phyloP scores from a whole-genome alignment of 2,113 vertebrate species.

The Thalassarche chlororhynchos region DNA sequence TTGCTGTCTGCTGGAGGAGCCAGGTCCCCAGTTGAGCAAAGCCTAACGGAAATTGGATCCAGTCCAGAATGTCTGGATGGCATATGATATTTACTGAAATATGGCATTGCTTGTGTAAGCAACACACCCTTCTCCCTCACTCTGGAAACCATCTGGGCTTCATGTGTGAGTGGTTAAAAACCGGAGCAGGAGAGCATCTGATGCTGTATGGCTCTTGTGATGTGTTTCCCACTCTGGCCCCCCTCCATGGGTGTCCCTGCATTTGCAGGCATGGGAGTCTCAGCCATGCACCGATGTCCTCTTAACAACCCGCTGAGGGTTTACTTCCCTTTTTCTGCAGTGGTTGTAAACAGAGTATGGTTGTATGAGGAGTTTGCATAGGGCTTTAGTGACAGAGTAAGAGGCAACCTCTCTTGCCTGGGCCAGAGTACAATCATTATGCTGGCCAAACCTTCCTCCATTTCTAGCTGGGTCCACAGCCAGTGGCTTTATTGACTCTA shows the following conservation, averaged over 20 bases:
- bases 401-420: not conserved
- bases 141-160: slow-evolving; percentile 64
- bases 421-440: not conserved
- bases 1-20: slow-evolving; percentile 52
- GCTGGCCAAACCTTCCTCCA: not conserved
- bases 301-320: not conserved
- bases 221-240: not conserved
- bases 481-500: not conserved
- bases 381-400: not conserved
- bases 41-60: slow-evolving; percentile 43
- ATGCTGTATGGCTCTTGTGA: not conserved
- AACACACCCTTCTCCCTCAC: slow-evolving; percentile 43
- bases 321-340: not conserved
- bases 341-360: not conserved
- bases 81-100: slow-evolving; percentile 64
- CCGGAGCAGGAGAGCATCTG: not conserved
- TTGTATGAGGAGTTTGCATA: not conserved
- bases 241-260: not conserved
- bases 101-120: slow-evolving; percentile 47
- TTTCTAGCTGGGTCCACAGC: not conserved
- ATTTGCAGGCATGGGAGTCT: not conserved
- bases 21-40: slow-evolving; percentile 47
- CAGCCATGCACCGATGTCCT: not conserved
- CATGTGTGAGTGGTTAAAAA: not conserved
- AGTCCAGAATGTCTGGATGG: slow-evolving; percentile 62